Base-by-base conservation (phyloP, 2,113 vertebrate species). In the Passerina amoena region DNA sequence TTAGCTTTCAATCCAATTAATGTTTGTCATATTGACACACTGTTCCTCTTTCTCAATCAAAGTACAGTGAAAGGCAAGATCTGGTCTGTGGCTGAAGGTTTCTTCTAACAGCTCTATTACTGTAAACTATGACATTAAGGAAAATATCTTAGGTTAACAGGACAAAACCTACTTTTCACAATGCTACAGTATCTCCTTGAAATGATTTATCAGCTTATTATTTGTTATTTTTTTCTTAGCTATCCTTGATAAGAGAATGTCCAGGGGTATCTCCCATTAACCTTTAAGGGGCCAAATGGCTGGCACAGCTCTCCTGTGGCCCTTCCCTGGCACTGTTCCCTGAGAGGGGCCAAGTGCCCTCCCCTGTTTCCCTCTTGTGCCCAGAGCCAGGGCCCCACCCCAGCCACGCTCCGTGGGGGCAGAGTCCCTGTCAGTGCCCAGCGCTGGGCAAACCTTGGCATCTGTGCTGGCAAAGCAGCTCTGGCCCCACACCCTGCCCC, bases 1-100 rank as follows among this genome's bases (percentile, higher is more conserved):
- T 71, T 30, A 11, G 37, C 35, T 90, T 89, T 77, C 59, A 91
- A 54, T 82, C 81, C 87, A 91, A 95, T 95, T 95, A 89, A 45
- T 79, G 57, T 63, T 54, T 69, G 53, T 57, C 70, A n/a, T 6
- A 69, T 42, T 50, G 61, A 82, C 66, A 18, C 11, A 33, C 21
- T 0, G 2, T 40, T 89, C 60, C 82, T 75, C 47, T 84, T 81
- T 66, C 77, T 87, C 69, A 35, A n/a, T 30, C 64, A 66, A 89
- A 78, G 51, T 21, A 38, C 14, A 3, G 3, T 28, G 51, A 70
- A 70, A 88, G 51, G 31, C 47, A 44, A 64, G 48, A 50, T 47
- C 61, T 35, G 70, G 14, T 75, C 27, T 38, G 37, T 33, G 54
- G 47, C 35, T 28, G 71, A 33, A 75, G 42, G 45, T 61, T 77